Conservation (phyloP, 2,888 invertebrate genomes). For the Hyposoter didymator region DNA sequence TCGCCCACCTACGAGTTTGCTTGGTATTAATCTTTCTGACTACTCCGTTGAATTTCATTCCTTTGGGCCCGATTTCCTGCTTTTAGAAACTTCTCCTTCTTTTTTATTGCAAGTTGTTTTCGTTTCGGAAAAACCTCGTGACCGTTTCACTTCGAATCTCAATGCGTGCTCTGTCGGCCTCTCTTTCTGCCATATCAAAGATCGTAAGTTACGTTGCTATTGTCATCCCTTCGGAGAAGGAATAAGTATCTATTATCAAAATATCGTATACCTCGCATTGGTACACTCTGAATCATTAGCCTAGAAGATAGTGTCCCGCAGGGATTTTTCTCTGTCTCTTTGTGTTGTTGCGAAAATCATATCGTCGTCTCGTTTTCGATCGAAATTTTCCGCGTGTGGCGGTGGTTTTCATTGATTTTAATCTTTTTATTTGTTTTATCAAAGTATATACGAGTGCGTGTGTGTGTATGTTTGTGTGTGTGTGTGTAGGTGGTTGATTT, state of each 20-base stretch:
- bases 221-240: conserved; percentile 63
- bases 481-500: conserved; percentile 6
- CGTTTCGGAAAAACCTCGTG: background rate
- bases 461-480: conserved; percentile 13
- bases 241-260: conserved; percentile 65
- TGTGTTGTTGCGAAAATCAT: background rate
- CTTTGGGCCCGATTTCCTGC: background rate
- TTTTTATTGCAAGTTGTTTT: background rate
- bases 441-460: background rate
- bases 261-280: conserved; percentile 53
- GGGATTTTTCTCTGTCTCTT: conserved; percentile 3
- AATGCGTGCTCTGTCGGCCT: background rate
- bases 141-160: background rate
- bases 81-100: background rate
- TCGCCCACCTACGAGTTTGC: conserved; percentile 1
- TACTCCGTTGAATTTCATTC: background rate
- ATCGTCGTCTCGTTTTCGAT: background rate
- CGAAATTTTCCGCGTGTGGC: background rate
- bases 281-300: conserved; percentile 58
- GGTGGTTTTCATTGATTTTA: background rate
- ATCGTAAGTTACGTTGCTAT: conserved; percentile 58
- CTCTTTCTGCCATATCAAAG: conserved; percentile 30
- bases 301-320: conserved; percentile 41
- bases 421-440: background rate
- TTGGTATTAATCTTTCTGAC: background rate